Percentiles rank a stretch among this genome's conserved stretches.
These are phyloP conservation scores for Caenorhabditis wallacei DNA, from an alignment of 2,888 invertebrate genomes.

Conservation along the genomic window DNA sequence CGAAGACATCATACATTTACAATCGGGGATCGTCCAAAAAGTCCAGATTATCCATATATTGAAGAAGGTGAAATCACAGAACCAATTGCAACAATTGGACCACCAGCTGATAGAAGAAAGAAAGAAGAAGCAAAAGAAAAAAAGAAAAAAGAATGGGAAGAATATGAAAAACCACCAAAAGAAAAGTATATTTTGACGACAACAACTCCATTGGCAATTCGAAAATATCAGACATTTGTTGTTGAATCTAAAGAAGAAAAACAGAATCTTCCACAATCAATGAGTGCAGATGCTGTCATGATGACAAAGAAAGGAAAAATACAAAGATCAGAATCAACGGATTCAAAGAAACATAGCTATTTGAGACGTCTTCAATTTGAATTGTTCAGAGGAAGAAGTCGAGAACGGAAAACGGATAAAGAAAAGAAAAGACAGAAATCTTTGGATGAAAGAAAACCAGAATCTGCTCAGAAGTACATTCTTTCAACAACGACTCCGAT, in stretches of 20 bases:
- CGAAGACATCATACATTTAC: slow-evolving; percentile 71
- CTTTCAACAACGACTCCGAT: slow-evolving; percentile 65
- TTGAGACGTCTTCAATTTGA: slow-evolving; percentile 63
- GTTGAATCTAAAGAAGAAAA: slow-evolving; percentile 63
- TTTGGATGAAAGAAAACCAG: slow-evolving; percentile 61
- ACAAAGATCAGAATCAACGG: slow-evolving; percentile 54
- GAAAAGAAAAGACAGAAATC: slow-evolving; percentile 57
- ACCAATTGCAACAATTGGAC: slow-evolving; percentile 71
- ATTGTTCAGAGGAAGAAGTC: slow-evolving; percentile 62
- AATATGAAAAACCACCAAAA: slow-evolving; percentile 52
- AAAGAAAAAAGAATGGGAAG: slow-evolving; percentile 59
- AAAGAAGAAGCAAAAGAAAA: slow-evolving; percentile 58
- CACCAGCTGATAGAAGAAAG: slow-evolving; percentile 65
- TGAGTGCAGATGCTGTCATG: slow-evolving; percentile 46
- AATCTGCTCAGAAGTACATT: slow-evolving; percentile 64
- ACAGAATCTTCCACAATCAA: slow-evolving; percentile 31
- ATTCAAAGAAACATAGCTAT: slow-evolving; percentile 66
- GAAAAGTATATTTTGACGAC: slow-evolving; percentile 69
- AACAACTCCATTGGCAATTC: slow-evolving; percentile 66
- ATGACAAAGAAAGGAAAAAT: slow-evolving; percentile 54
- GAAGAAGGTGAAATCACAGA: slow-evolving; percentile 72
- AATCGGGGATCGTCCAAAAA: slow-evolving; percentile 68
- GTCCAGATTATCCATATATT: slow-evolving; percentile 71
- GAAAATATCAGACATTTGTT: slow-evolving; percentile 70
- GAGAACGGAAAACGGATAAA: slow-evolving; percentile 56